Conservation (phyloP, 2,113 vertebrate species). For the Castor canadensis region DNA sequence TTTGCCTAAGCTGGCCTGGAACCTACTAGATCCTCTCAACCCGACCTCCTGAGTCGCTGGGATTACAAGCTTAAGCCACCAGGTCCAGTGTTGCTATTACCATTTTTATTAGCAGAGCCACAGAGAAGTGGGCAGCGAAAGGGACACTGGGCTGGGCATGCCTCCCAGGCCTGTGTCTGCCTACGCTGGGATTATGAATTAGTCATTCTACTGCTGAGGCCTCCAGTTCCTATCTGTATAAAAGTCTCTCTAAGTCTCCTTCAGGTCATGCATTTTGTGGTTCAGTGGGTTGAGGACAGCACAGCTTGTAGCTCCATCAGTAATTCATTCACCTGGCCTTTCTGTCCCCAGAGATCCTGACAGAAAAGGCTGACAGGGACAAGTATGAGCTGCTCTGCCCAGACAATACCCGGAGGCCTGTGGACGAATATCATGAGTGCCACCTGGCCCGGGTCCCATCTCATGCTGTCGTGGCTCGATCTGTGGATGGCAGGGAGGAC, state of each 20-base stretch:
- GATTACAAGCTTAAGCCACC: too few species aligned
- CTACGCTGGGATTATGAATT: neutral
- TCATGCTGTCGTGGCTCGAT: conserved; percentile 88
- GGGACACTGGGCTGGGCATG: neutral
- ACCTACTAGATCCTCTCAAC: too few species aligned
- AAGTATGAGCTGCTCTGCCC: conserved; percentile 91
- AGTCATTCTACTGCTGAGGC: neutral
- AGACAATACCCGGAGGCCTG: conserved; percentile 82
- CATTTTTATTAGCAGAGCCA: neutral
- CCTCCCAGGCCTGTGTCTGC: neutral
- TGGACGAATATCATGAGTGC: conserved; percentile 86
- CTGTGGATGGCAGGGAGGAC: conserved; percentile 76
- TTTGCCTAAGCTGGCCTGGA: too few species aligned
- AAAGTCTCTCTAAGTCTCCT: neutral
- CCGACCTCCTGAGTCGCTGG: too few species aligned
- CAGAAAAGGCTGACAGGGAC: conserved; percentile 64
- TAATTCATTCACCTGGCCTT: too few species aligned
- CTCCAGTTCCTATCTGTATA: neutral
- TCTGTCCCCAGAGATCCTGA: conserved; percentile 75
- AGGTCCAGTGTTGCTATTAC: too few species aligned
- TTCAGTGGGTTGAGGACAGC: too few species aligned
- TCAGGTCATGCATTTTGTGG: neutral
- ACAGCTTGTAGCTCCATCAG: too few species aligned
- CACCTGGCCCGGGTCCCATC: conserved; percentile 87
- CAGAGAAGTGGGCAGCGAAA: neutral